A percentile compares a stretch with the other conserved stretches of the same genome.
These are phyloP conservation scores for Tyria jacobaeae DNA, from an alignment of 2,888 invertebrate species.

Conservation along the genomic window DNA sequence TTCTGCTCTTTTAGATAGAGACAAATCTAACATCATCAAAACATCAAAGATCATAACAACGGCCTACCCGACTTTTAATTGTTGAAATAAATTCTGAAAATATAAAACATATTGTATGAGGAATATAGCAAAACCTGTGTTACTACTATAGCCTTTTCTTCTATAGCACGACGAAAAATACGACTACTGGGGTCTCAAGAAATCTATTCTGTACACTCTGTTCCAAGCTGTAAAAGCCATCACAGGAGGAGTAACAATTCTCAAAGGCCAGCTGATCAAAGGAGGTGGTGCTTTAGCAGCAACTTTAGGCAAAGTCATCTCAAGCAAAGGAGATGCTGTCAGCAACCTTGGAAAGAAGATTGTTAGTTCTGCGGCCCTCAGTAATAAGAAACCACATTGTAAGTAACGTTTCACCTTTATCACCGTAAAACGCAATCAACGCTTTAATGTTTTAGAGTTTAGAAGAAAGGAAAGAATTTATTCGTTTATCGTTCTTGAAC, in stretches of 20 bases:
- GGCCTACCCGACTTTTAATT: too few relatives aligned
- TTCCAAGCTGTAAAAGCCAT: conserved; percentile 96
- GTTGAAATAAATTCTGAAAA: too few relatives aligned
- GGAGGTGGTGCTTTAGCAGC: conserved; percentile 89
- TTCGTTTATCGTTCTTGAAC: too few relatives aligned
- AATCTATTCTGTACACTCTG: conserved; percentile 92
- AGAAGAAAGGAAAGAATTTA: too few relatives aligned
- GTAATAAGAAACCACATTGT: conserved; percentile 80
- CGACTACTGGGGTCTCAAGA: conserved; percentile 92
- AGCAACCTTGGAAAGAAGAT: conserved; percentile 93
- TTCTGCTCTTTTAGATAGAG: too few relatives aligned
- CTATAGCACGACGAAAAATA: conserved; percentile 78
- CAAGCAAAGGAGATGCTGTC: conserved; percentile 92
- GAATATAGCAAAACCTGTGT: too few relatives aligned
- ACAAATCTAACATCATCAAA: too few relatives aligned
- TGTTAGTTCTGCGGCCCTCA: conserved; percentile 90
- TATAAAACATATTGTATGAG: too few relatives aligned
- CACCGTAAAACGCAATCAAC: too few relatives aligned
- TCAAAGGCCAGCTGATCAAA: conserved; percentile 95
- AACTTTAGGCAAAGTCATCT: conserved; percentile 87
- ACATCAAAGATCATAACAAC: too few relatives aligned
- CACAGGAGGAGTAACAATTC: conserved; percentile 94
- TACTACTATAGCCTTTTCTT: neutral
- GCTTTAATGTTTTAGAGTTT: too few relatives aligned
- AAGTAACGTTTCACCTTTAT: conserved; percentile 42